Conservation (phyloP, 2,797 vertebrate genomes). For the Notolabrus celidotus region DNA sequence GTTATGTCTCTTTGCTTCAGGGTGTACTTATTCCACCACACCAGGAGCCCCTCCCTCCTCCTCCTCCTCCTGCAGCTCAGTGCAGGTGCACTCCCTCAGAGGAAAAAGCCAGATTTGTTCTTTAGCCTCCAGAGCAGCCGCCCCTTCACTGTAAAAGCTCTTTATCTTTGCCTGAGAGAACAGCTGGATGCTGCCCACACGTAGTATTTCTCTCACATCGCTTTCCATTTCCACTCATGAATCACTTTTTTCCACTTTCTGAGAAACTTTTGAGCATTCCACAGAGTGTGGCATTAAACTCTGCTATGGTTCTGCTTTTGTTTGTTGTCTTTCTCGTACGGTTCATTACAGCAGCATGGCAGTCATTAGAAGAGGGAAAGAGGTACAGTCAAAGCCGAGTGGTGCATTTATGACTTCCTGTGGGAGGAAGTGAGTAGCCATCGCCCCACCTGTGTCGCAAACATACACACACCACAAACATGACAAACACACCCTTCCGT, state of each 20-base stretch:
- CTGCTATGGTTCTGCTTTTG: slow-evolving; percentile 22
- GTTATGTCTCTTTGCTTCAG: slow-evolving; percentile 15
- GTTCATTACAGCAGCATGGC: slow-evolving; percentile 79
- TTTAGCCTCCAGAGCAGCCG: slow-evolving; percentile 46
- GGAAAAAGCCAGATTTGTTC: slow-evolving; percentile 69
- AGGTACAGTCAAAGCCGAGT: slow-evolving; percentile 85
- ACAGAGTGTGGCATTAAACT: slow-evolving; percentile 2
- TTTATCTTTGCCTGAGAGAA: slow-evolving; percentile 73
- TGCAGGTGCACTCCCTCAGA: slow-evolving; percentile 79
- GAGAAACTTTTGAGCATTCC: slow-evolving; percentile 11
- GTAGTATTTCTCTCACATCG: slow-evolving; percentile 47
- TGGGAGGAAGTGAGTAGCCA: slow-evolving; percentile 90
- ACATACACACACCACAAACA: slow-evolving; percentile 81
- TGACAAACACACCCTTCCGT: slow-evolving; percentile 60
- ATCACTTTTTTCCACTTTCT: slow-evolving; percentile 19
- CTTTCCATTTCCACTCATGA: slow-evolving; percentile 33
- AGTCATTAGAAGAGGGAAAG: slow-evolving; percentile 85
- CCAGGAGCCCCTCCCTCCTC: slow-evolving; percentile 22
- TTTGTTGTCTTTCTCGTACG: slow-evolving; percentile 61
- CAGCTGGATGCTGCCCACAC: slow-evolving; percentile 73
- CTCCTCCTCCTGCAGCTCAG: slow-evolving; percentile 36
- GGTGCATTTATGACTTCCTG: slow-evolving; percentile 94
- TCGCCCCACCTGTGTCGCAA: slow-evolving; percentile 85
- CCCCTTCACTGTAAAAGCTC: slow-evolving; percentile 69
- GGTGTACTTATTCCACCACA: slow-evolving; percentile 23